phyloP scores from a whole-genome alignment of 2,888 invertebrate genomes.

The Scelioninae gen. 1 region DNA sequence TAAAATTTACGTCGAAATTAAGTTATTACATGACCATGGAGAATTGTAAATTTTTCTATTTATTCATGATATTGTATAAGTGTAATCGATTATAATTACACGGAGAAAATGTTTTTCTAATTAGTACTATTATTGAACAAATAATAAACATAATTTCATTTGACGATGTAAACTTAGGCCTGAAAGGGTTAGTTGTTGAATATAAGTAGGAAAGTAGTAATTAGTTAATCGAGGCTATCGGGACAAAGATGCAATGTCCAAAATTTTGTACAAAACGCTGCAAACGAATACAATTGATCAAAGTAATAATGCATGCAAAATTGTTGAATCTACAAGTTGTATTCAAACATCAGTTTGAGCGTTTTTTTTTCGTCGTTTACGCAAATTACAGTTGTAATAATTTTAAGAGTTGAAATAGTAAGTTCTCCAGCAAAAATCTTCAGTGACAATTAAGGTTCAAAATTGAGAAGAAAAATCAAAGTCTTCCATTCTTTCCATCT shows the following conservation, averaged over 20 bases:
- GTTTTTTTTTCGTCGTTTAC: constrained; percentile 65
- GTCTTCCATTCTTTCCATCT: constrained; percentile 52
- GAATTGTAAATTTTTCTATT: too few species aligned
- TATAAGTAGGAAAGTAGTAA: constrained; percentile 71
- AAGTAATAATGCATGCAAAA: too few species aligned
- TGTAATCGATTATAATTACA: too few species aligned
- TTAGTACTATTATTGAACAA: too few species aligned
- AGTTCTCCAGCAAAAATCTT: constrained; percentile 21
- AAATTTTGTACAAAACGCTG: constrained; percentile 70
- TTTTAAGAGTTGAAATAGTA: constrained; percentile 43
- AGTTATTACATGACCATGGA: too few species aligned
- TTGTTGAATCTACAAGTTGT: not conserved
- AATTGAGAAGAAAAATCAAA: constrained; percentile 21
- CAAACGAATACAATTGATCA: constrained; percentile 12
- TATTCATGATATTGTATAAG: too few species aligned
- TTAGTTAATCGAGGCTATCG: constrained; percentile 76
- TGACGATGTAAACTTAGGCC: constrained; percentile 18
- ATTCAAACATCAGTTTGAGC: constrained; percentile 49
- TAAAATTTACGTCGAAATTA: too few species aligned
- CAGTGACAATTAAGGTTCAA: constrained; percentile 6
- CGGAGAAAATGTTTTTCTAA: too few species aligned
- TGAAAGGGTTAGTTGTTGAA: constrained; percentile 65
- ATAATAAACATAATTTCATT: too few species aligned
- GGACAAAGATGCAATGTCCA: constrained; percentile 78
- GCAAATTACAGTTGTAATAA: constrained; percentile 55